Base-by-base conservation (phyloP, 2,888 invertebrate species). In the Lumbricus terrestris region DNA sequence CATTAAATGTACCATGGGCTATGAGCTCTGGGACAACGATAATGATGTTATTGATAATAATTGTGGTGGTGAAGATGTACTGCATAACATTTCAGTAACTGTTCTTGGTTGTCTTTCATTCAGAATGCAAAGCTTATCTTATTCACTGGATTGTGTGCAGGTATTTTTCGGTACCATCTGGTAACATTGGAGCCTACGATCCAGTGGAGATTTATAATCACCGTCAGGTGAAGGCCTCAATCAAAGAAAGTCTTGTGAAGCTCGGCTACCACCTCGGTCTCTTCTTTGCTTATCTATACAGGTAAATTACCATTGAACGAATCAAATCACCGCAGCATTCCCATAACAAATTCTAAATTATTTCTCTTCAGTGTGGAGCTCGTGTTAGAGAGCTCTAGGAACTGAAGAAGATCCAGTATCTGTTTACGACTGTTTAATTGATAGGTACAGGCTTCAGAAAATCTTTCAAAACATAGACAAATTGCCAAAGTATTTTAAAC, bases 171-270 rank as follows among this genome's bases (percentile, higher is more conserved):
- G 23, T 85, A 85, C 98, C 98, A 0, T 96, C 96, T 92, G 98
- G 98, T 88, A 98, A 98, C 94, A 96, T 98, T 93, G 98, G 98
- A 18, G 96, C 97, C 33, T 98, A 97, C 95, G 98, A 98, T 95
- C 98, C 98, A 0, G 97, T 97, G 0, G 98, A 98, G 95, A 98
- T 98, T 92, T 97, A 98, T 94, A 98, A 98, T 94, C 96, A 97
- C 91, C 97, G 98, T 0, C 97, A 97, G 94, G 95, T 98, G 29
- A 98, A 97, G 94, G 96, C 96, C 92, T 97, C 98, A 94, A 96
- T 97, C 95, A 96, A 97, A 93, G 97, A 98, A 95, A 97, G 97
- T 93, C 96, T 98, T 96, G 97, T 98, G 91, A 96, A 97, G 94
- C 96, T 98, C 93, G 98, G 97, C 92, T 97, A 97, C 95, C 98